Evolutionary conservation across 2,113 vertebrate genomes (phyloP).

Genomic region (Gavia stellata): DNA sequence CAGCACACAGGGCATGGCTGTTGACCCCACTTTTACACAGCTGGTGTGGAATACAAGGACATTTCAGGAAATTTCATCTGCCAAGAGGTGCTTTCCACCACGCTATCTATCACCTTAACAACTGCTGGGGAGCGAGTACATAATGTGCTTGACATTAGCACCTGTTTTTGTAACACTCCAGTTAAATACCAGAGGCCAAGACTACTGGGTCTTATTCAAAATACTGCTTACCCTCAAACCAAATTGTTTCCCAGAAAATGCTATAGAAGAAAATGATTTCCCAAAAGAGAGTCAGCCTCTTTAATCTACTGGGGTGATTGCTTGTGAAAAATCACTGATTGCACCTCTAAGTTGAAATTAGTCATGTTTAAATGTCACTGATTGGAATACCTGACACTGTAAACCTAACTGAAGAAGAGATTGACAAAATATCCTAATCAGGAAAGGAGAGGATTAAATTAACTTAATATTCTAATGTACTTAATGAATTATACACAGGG

Average conservation of each 20-base stretch:
- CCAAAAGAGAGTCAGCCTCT: neutral
- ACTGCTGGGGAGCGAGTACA: neutral
- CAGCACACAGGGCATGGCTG: neutral
- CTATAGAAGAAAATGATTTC: neutral
- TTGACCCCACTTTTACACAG: neutral
- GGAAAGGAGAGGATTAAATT: neutral
- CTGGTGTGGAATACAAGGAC: neutral
- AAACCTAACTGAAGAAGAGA: slow-evolving; percentile 12
- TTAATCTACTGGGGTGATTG: neutral
- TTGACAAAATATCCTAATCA: slow-evolving; percentile 54
- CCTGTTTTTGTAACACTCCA: slow-evolving; percentile 36
- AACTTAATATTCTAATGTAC: slow-evolving; percentile 27
- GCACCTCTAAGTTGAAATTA: slow-evolving; percentile 24
- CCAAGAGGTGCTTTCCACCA: neutral
- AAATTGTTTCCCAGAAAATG: neutral
- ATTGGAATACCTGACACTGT: slow-evolving; percentile 8
- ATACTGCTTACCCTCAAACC: neutral
- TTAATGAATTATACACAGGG: slow-evolving; percentile 49
- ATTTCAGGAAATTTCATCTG: slow-evolving; percentile 47
- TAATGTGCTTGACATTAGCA: slow-evolving; percentile 52
- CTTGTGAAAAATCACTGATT: slow-evolving; percentile 36
- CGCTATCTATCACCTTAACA: slow-evolving; percentile 49
- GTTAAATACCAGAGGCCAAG: slow-evolving; percentile 14
- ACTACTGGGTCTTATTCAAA: slow-evolving; percentile 29
- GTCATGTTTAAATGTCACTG: neutral